These are phyloP conservation scores for Chymomyza fuscimana DNA, from an alignment of 2,888 invertebrate genomes.

Conservation along the genomic window DNA sequence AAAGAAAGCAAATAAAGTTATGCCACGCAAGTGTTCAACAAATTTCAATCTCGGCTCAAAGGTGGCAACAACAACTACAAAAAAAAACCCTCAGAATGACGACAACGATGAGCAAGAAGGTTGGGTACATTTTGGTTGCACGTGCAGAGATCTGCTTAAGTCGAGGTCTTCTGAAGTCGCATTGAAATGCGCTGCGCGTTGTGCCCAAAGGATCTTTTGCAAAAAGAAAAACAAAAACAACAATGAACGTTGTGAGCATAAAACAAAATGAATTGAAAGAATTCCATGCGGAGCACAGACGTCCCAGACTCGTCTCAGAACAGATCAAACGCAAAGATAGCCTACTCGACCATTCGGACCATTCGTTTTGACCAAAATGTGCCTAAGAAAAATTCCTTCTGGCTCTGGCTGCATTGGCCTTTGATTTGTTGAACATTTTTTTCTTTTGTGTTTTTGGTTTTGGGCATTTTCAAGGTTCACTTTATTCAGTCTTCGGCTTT, in stretches of 20 bases:
- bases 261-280: slow-evolving; percentile 67
- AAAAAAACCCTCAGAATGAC: not conserved
- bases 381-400: slow-evolving; percentile 55
- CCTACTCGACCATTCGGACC: slow-evolving; percentile 34
- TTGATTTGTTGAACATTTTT: slow-evolving; percentile 62
- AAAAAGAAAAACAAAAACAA: slow-evolving; percentile 39
- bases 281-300: slow-evolving; percentile 63
- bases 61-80: slow-evolving; percentile 13
- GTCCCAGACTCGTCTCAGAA: slow-evolving; percentile 27
- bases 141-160: slow-evolving; percentile 47
- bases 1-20: slow-evolving; percentile 45
- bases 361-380: slow-evolving; percentile 49
- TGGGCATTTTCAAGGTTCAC: slow-evolving; percentile 52
- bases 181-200: slow-evolving; percentile 72
- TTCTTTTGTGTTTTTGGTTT: slow-evolving; percentile 20
- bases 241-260: slow-evolving; percentile 11
- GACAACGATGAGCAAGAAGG: not conserved
- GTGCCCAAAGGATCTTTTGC: slow-evolving; percentile 61
- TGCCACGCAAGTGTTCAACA: slow-evolving; percentile 73
- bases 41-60: slow-evolving; percentile 72
- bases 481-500: slow-evolving; percentile 52
- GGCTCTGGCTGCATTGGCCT: slow-evolving; percentile 48
- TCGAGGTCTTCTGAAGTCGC: slow-evolving; percentile 12
- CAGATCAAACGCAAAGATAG: slow-evolving; percentile 67
- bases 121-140: slow-evolving; percentile 46